These are phyloP conservation scores for Onthophagus taurus DNA, from an alignment of 1,140 invertebrate genomes.

Conservation along the genomic window DNA sequence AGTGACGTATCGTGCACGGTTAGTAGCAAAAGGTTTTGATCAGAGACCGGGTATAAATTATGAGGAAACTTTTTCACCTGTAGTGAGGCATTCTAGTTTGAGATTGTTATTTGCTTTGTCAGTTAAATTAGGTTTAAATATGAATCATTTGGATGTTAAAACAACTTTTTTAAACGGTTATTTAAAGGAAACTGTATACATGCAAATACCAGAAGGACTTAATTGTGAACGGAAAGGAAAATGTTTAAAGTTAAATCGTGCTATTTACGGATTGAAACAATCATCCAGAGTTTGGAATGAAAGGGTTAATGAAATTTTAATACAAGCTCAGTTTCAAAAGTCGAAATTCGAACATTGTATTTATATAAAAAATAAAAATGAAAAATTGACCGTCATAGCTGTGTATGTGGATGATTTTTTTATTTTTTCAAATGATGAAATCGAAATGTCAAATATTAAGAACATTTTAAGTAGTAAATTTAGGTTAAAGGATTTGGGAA, in stretches of 20 bases:
- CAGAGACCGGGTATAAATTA: constrained; percentile 34
- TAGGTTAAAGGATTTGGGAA: constrained; percentile 24
- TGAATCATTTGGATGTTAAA: constrained; percentile 19
- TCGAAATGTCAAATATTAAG: constrained; percentile 14
- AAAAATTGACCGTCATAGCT: constrained; percentile 17
- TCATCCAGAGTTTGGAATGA: constrained; percentile 21
- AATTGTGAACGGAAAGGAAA: constrained; percentile 18
- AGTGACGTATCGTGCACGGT: constrained; percentile 34
- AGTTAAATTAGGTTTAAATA: constrained; percentile 25
- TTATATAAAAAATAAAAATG: constrained; percentile 18
- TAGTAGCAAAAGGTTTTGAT: constrained; percentile 39
- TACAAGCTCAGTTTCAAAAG: neutral
- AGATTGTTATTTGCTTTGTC: constrained; percentile 33
- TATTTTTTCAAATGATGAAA: constrained; percentile 21
- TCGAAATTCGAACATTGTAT: constrained; percentile 25
- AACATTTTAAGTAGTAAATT: constrained; percentile 18
- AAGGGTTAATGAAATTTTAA: constrained; percentile 11
- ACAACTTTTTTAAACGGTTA: constrained; percentile 39
- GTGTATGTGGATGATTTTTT: constrained; percentile 31
- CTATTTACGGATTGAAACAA: constrained; percentile 33
- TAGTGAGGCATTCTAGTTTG: constrained; percentile 30
- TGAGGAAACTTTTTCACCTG: constrained; percentile 33
- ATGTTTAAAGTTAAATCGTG: constrained; percentile 16
- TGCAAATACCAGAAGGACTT: constrained; percentile 22
- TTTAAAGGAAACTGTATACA: constrained; percentile 21